Conservation (phyloP, 2,888 invertebrate genomes). For the Harpalus rubripes region DNA sequence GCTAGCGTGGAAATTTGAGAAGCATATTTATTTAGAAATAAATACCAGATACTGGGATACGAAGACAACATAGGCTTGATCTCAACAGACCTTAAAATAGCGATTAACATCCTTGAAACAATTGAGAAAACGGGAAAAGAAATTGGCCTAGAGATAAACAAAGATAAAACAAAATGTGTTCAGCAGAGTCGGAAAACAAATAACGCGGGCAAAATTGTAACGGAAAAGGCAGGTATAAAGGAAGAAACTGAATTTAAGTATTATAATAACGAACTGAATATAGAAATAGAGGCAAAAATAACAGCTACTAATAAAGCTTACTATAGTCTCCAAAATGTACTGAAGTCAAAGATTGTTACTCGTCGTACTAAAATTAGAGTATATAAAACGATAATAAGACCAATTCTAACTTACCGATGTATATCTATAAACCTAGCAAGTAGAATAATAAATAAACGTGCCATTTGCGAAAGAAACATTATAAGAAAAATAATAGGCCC, state of each 20-base stretch:
- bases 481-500: conserved; percentile 9
- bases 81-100: background rate
- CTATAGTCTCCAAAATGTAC: too few relatives aligned
- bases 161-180: background rate
- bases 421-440: background rate
- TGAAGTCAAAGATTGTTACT: too few relatives aligned
- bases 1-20: background rate
- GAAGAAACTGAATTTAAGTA: too few relatives aligned
- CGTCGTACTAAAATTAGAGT: too few relatives aligned
- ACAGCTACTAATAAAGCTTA: too few relatives aligned
- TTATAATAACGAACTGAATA: too few relatives aligned
- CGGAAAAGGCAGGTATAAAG: too few relatives aligned
- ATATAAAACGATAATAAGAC: too few relatives aligned
- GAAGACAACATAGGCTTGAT: background rate
- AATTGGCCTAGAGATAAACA: too few relatives aligned
- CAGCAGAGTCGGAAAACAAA: background rate
- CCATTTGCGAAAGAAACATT: background rate
- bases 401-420: background rate
- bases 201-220: background rate
- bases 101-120: background rate
- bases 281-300: too few relatives aligned
- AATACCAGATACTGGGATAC: background rate
- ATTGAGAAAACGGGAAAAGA: background rate
- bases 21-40: conserved; percentile 18
- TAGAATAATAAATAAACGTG: background rate